phyloP scores from a whole-genome alignment of 2,797 vertebrate genomes.

The Rhinatrema bivittatum region DNA sequence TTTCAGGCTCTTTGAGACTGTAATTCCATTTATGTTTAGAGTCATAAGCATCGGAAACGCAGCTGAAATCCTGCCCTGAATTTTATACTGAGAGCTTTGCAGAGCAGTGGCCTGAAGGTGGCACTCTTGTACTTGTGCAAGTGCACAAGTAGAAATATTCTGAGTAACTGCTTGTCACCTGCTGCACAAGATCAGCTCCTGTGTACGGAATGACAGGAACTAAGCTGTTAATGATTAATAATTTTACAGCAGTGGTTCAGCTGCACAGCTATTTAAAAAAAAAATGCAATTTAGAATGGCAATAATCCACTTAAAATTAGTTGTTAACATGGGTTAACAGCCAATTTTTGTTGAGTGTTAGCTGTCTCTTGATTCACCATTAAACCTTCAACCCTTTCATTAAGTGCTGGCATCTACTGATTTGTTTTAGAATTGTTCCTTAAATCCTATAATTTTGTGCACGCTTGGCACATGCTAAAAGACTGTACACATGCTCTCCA shows the following conservation, averaged over 20 bases:
- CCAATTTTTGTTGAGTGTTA: slow-evolving; percentile 20
- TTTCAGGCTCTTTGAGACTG: no score
- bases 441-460: slow-evolving; percentile 1
- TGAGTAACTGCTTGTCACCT: slow-evolving; percentile 8
- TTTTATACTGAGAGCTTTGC: no score
- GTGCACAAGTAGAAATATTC: slow-evolving; percentile 7
- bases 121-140: slow-evolving; percentile 11
- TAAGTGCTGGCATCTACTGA: slow-evolving; percentile 10
- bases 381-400: slow-evolving; percentile 4
- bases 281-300: slow-evolving; percentile 10
- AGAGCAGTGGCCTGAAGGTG: slow-evolving; percentile 19
- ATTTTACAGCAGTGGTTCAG: slow-evolving; percentile 16
- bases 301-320: slow-evolving; percentile 17
- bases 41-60: no score
- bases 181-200: neutral
- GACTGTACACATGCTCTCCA: neutral
- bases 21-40: no score
- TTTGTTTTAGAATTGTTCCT: slow-evolving; percentile 21
- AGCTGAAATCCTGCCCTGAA: no score
- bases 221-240: slow-evolving; percentile 22
- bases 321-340: slow-evolving; percentile 18
- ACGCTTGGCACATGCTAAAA: neutral
- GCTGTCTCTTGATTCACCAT: slow-evolving; percentile 1
- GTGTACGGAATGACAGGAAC: slow-evolving; percentile 15
- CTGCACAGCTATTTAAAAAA: slow-evolving; percentile 25